phyloP scores from a whole-genome alignment of 2,797 vertebrate genomes.

The Oryzias dopingdopingensis region DNA sequence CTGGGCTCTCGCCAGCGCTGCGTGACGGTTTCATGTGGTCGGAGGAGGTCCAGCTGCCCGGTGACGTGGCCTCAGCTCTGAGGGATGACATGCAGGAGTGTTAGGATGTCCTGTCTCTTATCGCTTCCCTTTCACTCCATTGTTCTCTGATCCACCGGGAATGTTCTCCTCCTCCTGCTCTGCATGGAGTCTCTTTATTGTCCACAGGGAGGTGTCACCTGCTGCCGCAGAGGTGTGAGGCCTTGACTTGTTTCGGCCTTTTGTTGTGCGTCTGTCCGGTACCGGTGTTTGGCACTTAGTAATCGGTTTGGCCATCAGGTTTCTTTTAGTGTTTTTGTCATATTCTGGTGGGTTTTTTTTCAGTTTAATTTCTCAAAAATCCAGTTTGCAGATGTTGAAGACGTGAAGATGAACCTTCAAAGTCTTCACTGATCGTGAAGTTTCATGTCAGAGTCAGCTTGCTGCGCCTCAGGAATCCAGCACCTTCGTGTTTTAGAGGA shows the following conservation, averaged over 20 bases:
- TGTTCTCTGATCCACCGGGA: conserved; percentile 45
- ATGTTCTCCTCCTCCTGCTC: conserved; percentile 38
- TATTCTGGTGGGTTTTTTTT: too few species aligned
- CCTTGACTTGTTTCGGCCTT: conserved; percentile 15
- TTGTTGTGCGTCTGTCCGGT: conserved; percentile 18
- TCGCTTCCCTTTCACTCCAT: conserved; percentile 59
- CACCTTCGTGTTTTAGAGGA: too few species aligned
- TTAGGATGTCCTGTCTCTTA: conserved; percentile 67
- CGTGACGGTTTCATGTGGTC: neutral
- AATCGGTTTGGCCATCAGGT: neutral
- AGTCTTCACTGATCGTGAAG: too few species aligned
- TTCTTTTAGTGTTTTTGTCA: neutral
- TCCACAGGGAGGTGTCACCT: conserved; percentile 33
- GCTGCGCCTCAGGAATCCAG: too few species aligned
- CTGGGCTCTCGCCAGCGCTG: neutral
- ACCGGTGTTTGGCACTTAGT: neutral
- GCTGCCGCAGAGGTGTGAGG: neutral
- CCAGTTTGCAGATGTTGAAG: too few species aligned
- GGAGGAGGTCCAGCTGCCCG: conserved; percentile 3
- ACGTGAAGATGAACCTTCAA: too few species aligned
- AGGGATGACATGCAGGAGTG: conserved; percentile 23
- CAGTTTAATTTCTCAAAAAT: too few species aligned
- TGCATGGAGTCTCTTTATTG: conserved; percentile 47
- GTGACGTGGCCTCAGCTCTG: conserved; percentile 18
- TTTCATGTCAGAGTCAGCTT: too few species aligned